These are phyloP conservation scores for Cyanistes caeruleus DNA, from an alignment of 2,113 vertebrate species.

Conservation along the genomic window DNA sequence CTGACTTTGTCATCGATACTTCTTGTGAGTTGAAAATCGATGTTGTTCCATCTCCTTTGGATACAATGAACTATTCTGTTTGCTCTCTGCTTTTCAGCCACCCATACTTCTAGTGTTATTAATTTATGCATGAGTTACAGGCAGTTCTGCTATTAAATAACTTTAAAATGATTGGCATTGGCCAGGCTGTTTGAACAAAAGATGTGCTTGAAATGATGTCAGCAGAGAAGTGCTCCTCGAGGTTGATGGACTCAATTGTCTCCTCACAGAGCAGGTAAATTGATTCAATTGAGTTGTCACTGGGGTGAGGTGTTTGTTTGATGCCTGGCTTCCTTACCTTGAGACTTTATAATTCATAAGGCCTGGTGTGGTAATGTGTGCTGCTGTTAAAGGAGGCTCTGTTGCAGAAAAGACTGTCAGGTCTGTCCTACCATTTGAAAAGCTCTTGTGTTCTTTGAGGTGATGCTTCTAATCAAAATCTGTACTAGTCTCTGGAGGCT, in stretches of 20 bases:
- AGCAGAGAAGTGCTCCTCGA: slow-evolving; percentile 52
- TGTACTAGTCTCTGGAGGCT: background rate
- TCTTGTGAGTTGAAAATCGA: slow-evolving; percentile 21
- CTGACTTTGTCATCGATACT: background rate
- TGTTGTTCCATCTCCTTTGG: slow-evolving; percentile 16
- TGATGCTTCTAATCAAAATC: background rate
- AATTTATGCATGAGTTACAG: slow-evolving; percentile 56
- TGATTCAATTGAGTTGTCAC: slow-evolving; percentile 36
- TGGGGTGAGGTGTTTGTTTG: background rate
- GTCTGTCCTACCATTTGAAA: background rate
- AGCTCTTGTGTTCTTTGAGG: background rate
- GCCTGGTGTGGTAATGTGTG: background rate
- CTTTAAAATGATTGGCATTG: slow-evolving; percentile 67
- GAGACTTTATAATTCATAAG: slow-evolving; percentile 19
- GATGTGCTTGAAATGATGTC: slow-evolving; percentile 68
- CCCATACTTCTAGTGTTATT: slow-evolving; percentile 13
- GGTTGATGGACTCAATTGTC: slow-evolving; percentile 57
- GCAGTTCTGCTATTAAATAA: slow-evolving; percentile 60
- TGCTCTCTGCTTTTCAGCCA: slow-evolving; percentile 7
- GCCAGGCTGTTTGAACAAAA: slow-evolving; percentile 73
- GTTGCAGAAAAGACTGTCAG: background rate
- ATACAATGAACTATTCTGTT: slow-evolving; percentile 35
- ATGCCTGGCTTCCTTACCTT: background rate
- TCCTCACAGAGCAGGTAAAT: slow-evolving; percentile 42
- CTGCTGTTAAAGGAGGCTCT: background rate